Evolutionary conservation across 2,888 invertebrate genomes (phyloP).

Genomic region (Microplitis manilae): DNA sequence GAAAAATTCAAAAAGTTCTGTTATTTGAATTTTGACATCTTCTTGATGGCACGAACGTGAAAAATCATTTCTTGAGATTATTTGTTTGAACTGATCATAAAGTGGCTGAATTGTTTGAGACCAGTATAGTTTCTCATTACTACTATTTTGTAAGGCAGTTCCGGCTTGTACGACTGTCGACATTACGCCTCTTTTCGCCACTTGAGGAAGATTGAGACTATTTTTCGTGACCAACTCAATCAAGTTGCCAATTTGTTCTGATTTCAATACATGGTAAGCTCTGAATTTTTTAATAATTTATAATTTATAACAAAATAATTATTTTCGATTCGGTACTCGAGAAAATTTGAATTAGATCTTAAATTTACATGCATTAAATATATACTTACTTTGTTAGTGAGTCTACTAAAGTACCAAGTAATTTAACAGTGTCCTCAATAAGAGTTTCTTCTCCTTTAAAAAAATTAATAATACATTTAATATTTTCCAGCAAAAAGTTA

Average conservation of each 20-base stretch:
- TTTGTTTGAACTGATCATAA: constrained; percentile 74
- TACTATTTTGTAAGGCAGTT: constrained; percentile 69
- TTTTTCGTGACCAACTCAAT: constrained; percentile 73
- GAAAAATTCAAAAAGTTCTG: constrained; percentile 83
- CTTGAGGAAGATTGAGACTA: constrained; percentile 74
- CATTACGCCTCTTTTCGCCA: constrained; percentile 79
- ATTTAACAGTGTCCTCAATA: constrained; percentile 75
- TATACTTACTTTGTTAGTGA: constrained; percentile 73
- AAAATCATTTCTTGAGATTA: constrained; percentile 75
- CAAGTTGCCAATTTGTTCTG: constrained; percentile 75
- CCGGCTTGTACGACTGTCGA: constrained; percentile 82
- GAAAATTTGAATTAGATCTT: constrained; percentile 34
- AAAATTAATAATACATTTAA: constrained; percentile 76
- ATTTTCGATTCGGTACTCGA: too few relatives aligned
- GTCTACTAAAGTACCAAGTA: constrained; percentile 72
- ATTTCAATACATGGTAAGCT: constrained; percentile 74
- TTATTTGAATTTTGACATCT: constrained; percentile 78
- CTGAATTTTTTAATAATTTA: constrained; percentile 61
- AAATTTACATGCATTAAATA: constrained; percentile 30
- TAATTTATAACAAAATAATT: constrained; percentile 49
- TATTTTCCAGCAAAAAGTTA: constrained; percentile 78
- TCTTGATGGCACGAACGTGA: constrained; percentile 76
- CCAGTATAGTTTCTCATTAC: constrained; percentile 57
- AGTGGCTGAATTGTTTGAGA: constrained; percentile 70
- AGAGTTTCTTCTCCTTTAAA: constrained; percentile 78